phyloP scores from a whole-genome alignment of 2,888 invertebrate species.

The Ennomos fuscantarius region DNA sequence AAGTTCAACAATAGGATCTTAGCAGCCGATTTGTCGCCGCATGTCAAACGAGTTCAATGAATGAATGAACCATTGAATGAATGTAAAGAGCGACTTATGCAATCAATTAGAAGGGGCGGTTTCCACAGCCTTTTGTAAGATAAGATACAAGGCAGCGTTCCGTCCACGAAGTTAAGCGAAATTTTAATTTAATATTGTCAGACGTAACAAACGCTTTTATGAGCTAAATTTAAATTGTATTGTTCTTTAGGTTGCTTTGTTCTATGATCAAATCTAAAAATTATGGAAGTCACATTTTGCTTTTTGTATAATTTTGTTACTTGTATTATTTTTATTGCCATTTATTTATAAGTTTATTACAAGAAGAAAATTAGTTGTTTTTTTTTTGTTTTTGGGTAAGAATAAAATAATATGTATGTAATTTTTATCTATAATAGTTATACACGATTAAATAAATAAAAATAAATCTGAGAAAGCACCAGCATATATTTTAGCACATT shows the following conservation, averaged over 20 bases:
- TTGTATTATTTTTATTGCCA: too few relatives aligned
- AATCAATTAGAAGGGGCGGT: constrained; percentile 80
- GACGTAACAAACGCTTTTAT: constrained; percentile 27
- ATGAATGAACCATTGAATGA: constrained; percentile 57
- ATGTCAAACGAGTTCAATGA: constrained; percentile 69
- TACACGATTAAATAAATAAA: too few relatives aligned
- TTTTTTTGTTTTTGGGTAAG: too few relatives aligned
- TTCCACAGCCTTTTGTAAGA: constrained; percentile 50
- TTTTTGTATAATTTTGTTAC: too few relatives aligned
- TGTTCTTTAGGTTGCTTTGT: constrained; percentile 25
- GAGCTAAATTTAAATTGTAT: constrained; percentile 27
- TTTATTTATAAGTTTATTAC: too few relatives aligned
- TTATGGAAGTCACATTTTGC: constrained; percentile 10
- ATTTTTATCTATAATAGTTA: too few relatives aligned
- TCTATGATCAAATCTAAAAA: constrained; percentile 18
- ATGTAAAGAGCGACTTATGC: constrained; percentile 67
- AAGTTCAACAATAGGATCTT: constrained; percentile 48
- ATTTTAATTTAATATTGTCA: constrained; percentile 33
- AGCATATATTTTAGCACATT: too few relatives aligned
- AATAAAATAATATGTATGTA: too few relatives aligned
- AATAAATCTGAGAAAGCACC: too few relatives aligned
- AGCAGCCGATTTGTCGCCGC: constrained; percentile 76
- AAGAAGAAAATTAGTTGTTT: too few relatives aligned
- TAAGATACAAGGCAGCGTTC: constrained; percentile 34
- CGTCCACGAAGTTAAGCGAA: constrained; percentile 48